phyloP scores from a whole-genome alignment of 2,888 invertebrate genomes.

The Allolobophora icterica region DNA sequence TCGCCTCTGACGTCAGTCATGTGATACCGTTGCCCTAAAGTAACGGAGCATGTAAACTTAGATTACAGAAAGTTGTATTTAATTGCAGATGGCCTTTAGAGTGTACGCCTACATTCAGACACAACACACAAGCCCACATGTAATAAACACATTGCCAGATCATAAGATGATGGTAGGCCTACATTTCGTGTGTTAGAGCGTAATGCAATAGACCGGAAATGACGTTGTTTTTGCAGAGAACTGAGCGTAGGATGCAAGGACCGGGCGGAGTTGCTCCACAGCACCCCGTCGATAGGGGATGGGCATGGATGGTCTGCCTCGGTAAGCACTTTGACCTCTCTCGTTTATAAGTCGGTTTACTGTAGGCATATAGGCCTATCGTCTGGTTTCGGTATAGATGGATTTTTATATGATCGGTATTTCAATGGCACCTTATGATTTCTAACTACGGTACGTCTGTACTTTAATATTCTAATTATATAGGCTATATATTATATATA shows the following conservation, averaged over 20 bases:
- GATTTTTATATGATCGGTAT: no score
- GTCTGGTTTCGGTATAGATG: no score
- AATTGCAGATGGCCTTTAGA: neutral
- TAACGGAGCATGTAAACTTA: neutral
- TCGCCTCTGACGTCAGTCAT: neutral
- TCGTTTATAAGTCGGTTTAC: no score
- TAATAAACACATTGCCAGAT: neutral
- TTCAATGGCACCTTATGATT: no score
- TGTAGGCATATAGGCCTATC: no score
- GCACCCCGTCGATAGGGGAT: constrained; percentile 44
- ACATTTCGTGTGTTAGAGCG: neutral
- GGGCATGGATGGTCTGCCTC: constrained; percentile 43
- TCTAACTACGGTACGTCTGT: no score
- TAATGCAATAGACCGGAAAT: neutral
- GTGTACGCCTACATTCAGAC: neutral
- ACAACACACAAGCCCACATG: neutral
- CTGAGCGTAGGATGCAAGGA: constrained; percentile 19
- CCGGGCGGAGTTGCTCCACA: neutral
- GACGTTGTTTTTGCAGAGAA: neutral
- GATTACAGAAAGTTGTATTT: neutral
- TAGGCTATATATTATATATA: no score
- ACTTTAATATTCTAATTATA: no score
- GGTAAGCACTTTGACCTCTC: constrained; percentile 27
- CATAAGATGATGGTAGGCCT: neutral
- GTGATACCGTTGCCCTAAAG: neutral